A percentile compares a stretch with the other conserved stretches of the same genome.
These are phyloP conservation scores for Hermetia illucens DNA, from an alignment of 1,140 invertebrate species.

Conservation along the genomic window DNA sequence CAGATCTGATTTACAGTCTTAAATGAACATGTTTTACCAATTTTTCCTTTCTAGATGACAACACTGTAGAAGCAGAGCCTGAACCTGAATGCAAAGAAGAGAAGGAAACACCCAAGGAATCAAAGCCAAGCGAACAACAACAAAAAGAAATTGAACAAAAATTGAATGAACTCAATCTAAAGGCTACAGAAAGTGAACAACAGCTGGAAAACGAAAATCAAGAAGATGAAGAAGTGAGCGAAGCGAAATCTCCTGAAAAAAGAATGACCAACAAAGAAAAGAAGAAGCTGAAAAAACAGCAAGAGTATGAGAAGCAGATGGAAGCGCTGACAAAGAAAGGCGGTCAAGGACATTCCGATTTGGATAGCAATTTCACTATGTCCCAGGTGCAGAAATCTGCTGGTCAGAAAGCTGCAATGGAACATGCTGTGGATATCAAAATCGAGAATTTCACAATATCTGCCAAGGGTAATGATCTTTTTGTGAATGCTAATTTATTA, in stretches of 20 bases:
- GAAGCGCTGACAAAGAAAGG: conserved; percentile 78
- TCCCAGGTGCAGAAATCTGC: conserved; percentile 83
- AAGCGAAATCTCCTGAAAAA: conserved; percentile 40
- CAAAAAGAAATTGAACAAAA: conserved; percentile 1
- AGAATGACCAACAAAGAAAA: conserved; percentile 89
- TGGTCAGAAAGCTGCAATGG: conserved; percentile 68
- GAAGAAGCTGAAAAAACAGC: conserved; percentile 86
- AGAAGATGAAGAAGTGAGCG: conserved; percentile 4
- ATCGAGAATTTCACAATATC: conserved; percentile 97
- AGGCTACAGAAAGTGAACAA: conserved; percentile 11
- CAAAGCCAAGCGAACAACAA: conserved; percentile 2
- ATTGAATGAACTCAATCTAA: conserved; percentile 5
- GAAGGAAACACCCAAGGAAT: conserved; percentile 7
- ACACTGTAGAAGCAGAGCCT: conserved; percentile 8
- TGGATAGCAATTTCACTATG: conserved; percentile 91
- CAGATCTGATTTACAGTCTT: background rate
- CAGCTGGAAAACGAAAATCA: conserved; percentile 9
- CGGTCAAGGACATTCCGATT: conserved; percentile 71
- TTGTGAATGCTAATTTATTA: conserved; percentile 89
- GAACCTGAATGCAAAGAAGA: conserved; percentile 9
- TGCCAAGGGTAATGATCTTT: conserved; percentile 94
- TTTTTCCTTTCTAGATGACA: conserved; percentile 5
- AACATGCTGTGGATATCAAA: conserved; percentile 96
- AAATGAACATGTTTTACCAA: conserved; percentile 5
- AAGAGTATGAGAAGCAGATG: conserved; percentile 85